These are phyloP conservation scores for Melanaphis sacchari DNA, from an alignment of 1,140 invertebrate genomes.

Conservation along the genomic window DNA sequence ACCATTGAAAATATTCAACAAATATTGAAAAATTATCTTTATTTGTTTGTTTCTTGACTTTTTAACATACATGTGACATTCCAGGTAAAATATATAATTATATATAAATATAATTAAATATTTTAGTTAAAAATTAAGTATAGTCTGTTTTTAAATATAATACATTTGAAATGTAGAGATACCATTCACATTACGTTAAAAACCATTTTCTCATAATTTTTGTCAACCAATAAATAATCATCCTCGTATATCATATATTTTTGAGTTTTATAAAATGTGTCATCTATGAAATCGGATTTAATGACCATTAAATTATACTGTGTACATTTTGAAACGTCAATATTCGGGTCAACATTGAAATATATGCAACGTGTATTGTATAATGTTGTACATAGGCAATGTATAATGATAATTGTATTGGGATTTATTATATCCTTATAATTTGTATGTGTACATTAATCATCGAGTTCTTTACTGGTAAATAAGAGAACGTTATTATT, in stretches of 20 bases:
- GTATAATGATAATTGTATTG: not conserved
- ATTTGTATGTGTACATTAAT: not conserved
- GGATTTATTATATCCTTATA: not conserved
- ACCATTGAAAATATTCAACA: not conserved
- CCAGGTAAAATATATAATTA: too few relatives aligned
- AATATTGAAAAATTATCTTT: not conserved
- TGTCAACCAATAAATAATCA: slow-evolving; percentile 3
- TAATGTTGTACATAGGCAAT: not conserved
- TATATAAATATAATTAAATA: too few relatives aligned
- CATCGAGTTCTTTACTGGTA: not conserved
- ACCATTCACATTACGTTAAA: not conserved
- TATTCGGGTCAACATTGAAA: not conserved
- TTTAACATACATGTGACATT: not conserved
- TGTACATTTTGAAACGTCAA: not conserved
- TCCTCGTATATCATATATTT: not conserved
- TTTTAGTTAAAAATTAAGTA: too few relatives aligned
- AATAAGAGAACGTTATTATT: slow-evolving; percentile 17
- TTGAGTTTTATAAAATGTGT: not conserved
- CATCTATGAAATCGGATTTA: not conserved
- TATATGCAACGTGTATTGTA: not conserved
- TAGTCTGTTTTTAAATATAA: not conserved
- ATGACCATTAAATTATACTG: slow-evolving; percentile 9
- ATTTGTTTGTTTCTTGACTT: not conserved
- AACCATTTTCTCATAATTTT: not conserved
- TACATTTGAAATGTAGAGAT: not conserved